Evolutionary conservation across 2,113 vertebrate genomes (phyloP), one percentile per base, ranked within the genome.

Genomic region (Chloroceryle aenea): DNA sequence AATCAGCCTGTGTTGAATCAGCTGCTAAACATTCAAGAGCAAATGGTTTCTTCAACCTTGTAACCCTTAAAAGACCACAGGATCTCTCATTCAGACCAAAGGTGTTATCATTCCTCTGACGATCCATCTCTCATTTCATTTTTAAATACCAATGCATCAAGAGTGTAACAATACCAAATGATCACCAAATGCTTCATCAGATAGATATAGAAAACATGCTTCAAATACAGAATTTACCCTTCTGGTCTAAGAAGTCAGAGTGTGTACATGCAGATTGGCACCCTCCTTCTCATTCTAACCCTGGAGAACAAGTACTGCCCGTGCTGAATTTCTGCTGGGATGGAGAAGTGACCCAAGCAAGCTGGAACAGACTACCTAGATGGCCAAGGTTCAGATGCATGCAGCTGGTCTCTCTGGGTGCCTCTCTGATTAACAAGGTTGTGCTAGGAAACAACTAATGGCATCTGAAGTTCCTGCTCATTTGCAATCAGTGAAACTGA

Each of bases 1-100:
- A 91, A 97, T 95, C 92, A 90, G 69, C 77, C 80, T 90, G 48
- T 78, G 90, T 95, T 93, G 93, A 93, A 95, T 96, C 92, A 95
- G 85, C 85, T 93, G 50, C 82, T 93, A 87, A 86, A 75, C 69
- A 90, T 84, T 92, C 76, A 82, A 79, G 61, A 96, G 52, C 67
- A 90, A 95, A 94, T 27, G 40, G 22, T 83, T 94, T 87, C 83
- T 94, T 93, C 83, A 79, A 59, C 53, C 61, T 95, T 21, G 16
- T 72, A 92, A 92, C 47, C 40, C 68, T 86, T 94, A 62, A 45
- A 77, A 94, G 63, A 42, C 52, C 1, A 2, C 80, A 77, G 62
- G 36, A 95, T 56, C 69, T 50, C 81, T 86, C 48, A 73, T 87
- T 96, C 73, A 96, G 66, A 42, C 22, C n/a, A 79, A 82, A 82